These are phyloP conservation scores for Myotis findleyi DNA, from an alignment of 2,797 vertebrate species.

Conservation along the genomic window DNA sequence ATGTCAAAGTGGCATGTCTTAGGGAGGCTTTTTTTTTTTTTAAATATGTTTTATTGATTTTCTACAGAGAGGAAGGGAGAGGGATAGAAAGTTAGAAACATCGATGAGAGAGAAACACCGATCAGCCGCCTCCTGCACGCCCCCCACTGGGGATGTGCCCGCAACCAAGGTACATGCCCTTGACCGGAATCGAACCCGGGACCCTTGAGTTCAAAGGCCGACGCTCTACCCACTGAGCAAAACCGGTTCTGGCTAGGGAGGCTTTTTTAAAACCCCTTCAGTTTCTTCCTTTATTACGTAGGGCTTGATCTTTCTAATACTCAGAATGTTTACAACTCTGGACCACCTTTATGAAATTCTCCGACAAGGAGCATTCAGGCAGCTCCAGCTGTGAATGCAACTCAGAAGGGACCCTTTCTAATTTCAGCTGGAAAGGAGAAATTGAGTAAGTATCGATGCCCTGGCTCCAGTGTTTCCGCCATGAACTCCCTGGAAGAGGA, in stretches of 20 bases:
- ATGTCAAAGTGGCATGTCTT: not conserved
- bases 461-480: not conserved
- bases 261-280: not conserved
- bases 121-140: too few relatives aligned
- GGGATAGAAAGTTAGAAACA: too few relatives aligned
- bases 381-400: not conserved
- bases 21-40: too few relatives aligned
- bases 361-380: constrained; percentile 16
- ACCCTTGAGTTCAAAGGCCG: too few relatives aligned
- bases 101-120: too few relatives aligned
- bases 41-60: too few relatives aligned
- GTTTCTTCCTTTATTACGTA: not conserved
- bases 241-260: too few relatives aligned
- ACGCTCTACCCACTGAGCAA: too few relatives aligned
- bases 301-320: not conserved
- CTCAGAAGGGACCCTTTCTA: constrained; percentile 29
- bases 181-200: too few relatives aligned
- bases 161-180: too few relatives aligned
- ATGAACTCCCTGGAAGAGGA: not conserved
- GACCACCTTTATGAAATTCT: not conserved
- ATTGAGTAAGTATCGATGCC: not conserved
- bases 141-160: too few relatives aligned
- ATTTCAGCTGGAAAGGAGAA: constrained; percentile 53
- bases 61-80: too few relatives aligned
- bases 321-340: constrained; percentile 24